A percentile compares a stretch with the other conserved stretches of the same genome.
Evolutionary conservation across 2,797 vertebrate species (phyloP).

Genomic region (Delichon dasypus): DNA sequence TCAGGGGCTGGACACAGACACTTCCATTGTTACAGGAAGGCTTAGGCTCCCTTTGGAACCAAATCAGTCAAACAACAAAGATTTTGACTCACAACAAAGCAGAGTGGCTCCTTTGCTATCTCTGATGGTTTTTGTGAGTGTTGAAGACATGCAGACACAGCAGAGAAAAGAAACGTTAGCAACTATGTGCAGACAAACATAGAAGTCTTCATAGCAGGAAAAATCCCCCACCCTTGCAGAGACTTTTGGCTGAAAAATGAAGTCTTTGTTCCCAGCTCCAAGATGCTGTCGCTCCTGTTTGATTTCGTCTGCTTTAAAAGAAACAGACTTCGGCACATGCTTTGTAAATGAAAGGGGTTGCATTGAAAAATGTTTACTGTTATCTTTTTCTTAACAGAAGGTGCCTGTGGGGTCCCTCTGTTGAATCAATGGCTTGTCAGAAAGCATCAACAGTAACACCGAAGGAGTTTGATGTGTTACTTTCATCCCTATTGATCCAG

Average conservation of each 20-base stretch:
- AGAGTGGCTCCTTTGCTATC: neutral
- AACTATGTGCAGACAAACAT: neutral
- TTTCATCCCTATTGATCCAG: neutral
- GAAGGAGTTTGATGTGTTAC: neutral
- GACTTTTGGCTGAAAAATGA: constrained; percentile 6
- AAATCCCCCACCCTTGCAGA: neutral
- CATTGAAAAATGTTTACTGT: neutral
- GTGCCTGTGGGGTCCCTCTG: neutral
- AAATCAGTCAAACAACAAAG: neutral
- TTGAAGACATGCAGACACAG: neutral
- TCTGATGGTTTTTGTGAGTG: neutral
- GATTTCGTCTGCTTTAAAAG: neutral
- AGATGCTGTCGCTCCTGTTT: constrained; percentile 1
- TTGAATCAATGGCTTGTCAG: neutral
- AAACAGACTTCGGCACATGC: neutral
- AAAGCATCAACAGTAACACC: neutral
- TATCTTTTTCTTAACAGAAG: neutral
- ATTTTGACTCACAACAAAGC: neutral
- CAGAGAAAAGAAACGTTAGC: neutral
- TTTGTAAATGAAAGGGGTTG: constrained; percentile 1
- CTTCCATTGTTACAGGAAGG: neutral
- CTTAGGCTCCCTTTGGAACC: neutral
- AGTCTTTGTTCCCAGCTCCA: constrained; percentile 41
- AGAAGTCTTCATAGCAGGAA: neutral
- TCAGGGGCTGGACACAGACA: neutral